Evolutionary conservation across 2,113 vertebrate genomes (phyloP).

Genomic region (Sinocyclocheilus anophthalmus): DNA sequence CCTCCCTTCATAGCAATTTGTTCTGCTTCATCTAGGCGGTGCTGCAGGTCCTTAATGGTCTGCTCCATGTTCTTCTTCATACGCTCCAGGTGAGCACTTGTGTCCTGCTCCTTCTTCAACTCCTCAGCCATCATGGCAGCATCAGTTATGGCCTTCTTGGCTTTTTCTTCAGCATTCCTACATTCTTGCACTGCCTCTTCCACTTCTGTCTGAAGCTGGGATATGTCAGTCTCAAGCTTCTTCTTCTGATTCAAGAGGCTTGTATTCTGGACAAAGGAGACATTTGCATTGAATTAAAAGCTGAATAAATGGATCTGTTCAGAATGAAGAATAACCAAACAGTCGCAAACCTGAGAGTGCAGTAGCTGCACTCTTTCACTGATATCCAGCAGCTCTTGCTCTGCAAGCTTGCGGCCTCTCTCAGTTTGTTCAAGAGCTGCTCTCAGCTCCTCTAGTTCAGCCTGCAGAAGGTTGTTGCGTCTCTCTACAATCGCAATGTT

Average conservation of each 20-base stretch:
- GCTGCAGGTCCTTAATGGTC: constrained; percentile 81
- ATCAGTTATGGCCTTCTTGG: constrained; percentile 92
- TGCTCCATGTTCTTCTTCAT: constrained; percentile 79
- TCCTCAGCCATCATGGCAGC: constrained; percentile 81
- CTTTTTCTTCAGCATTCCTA: constrained; percentile 83
- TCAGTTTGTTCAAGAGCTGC: constrained; percentile 71
- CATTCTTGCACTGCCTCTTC: constrained; percentile 75
- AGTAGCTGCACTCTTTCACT: constrained; percentile 78
- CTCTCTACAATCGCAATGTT: constrained; percentile 68
- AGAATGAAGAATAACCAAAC: neutral
- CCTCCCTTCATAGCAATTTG: constrained; percentile 85
- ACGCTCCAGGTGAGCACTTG: constrained; percentile 69
- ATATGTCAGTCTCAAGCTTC: constrained; percentile 71
- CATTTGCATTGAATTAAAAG: neutral
- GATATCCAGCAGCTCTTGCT: constrained; percentile 75
- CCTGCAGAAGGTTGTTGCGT: constrained; percentile 67
- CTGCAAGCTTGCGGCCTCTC: constrained; percentile 70
- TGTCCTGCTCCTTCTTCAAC: constrained; percentile 71
- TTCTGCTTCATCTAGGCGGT: constrained; percentile 82
- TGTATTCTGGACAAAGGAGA: constrained; percentile 67
- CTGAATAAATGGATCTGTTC: neutral
- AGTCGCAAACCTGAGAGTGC: constrained; percentile 56
- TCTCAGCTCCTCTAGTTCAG: constrained; percentile 77
- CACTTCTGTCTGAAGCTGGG: constrained; percentile 72
- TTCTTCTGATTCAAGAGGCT: constrained; percentile 75